Evolutionary conservation across 2,888 invertebrate genomes (phyloP).

Genomic region (Lycaena phlaeas): DNA sequence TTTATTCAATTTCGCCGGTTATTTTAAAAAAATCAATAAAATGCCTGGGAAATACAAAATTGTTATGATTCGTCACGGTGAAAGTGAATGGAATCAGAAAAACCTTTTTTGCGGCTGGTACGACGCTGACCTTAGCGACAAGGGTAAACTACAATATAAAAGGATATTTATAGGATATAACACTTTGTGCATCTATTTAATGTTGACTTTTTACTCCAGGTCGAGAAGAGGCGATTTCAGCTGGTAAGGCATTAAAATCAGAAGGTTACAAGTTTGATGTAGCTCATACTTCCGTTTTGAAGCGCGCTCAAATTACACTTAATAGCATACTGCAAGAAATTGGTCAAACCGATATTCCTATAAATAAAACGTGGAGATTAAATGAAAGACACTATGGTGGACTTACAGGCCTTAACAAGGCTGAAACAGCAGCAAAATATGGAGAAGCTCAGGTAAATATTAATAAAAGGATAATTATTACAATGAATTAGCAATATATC

Average conservation of each 20-base stretch:
- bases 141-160: slow-evolving; percentile 67
- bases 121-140: slow-evolving; percentile 78
- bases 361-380: slow-evolving; percentile 84
- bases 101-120: slow-evolving; percentile 84
- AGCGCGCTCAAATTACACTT: slow-evolving; percentile 83
- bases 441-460: slow-evolving; percentile 82
- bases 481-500: too few relatives aligned
- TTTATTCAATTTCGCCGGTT: slow-evolving; percentile 22
- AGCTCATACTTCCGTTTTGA: slow-evolving; percentile 86
- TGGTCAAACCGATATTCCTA: slow-evolving; percentile 77
- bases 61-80: slow-evolving; percentile 83
- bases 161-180: background rate
- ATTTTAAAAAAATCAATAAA: slow-evolving; percentile 18
- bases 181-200: background rate
- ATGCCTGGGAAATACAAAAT: slow-evolving; percentile 72
- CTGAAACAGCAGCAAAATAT: slow-evolving; percentile 87
- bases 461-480: too few relatives aligned
- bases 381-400: slow-evolving; percentile 93
- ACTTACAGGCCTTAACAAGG: slow-evolving; percentile 87
- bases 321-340: slow-evolving; percentile 78
- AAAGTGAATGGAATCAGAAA: slow-evolving; percentile 83
- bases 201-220: too few relatives aligned
- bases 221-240: slow-evolving; percentile 77
- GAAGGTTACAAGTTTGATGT: slow-evolving; percentile 82
- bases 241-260: slow-evolving; percentile 81